Percentiles rank a stretch among this genome's conserved stretches.
These are phyloP conservation scores for Daubentonia madagascariensis DNA, from an alignment of 2,113 vertebrate genomes.

Conservation along the genomic window DNA sequence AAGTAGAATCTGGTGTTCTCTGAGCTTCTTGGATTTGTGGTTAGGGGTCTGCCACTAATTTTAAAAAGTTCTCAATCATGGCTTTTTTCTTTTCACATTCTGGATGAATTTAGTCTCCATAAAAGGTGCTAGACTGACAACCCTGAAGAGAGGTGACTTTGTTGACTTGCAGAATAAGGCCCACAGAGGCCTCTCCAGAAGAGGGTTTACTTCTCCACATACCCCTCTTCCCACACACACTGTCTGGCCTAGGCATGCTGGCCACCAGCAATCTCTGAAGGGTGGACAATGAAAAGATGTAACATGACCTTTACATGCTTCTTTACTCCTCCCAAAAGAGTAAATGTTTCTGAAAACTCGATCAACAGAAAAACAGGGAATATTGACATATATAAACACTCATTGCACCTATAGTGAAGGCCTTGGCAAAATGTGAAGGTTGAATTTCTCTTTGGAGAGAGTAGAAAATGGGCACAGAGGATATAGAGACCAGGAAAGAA, in stretches of 20 bases:
- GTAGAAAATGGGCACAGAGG: background rate
- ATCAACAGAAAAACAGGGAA: background rate
- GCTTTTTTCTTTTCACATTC: background rate
- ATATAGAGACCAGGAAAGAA: background rate
- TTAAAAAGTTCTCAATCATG: background rate
- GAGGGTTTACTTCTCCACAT: background rate
- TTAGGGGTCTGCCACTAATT: background rate
- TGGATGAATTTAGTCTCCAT: background rate
- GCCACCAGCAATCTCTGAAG: background rate
- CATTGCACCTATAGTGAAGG: background rate
- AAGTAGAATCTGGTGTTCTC: background rate
- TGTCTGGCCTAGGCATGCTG: accelerated
- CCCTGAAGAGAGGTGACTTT: background rate
- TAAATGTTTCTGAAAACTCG: background rate
- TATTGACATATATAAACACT: background rate
- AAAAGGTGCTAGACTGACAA: background rate
- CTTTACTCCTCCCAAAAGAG: background rate
- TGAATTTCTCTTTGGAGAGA: background rate
- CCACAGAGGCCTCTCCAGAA: background rate
- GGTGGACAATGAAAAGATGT: background rate
- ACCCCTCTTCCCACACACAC: background rate
- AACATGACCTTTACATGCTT: background rate
- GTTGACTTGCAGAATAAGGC: background rate
- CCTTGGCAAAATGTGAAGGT: background rate
- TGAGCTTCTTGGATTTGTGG: background rate